These are phyloP conservation scores for Larimichthys polyactis DNA, from an alignment of 2,113 vertebrate genomes.

Conservation along the genomic window DNA sequence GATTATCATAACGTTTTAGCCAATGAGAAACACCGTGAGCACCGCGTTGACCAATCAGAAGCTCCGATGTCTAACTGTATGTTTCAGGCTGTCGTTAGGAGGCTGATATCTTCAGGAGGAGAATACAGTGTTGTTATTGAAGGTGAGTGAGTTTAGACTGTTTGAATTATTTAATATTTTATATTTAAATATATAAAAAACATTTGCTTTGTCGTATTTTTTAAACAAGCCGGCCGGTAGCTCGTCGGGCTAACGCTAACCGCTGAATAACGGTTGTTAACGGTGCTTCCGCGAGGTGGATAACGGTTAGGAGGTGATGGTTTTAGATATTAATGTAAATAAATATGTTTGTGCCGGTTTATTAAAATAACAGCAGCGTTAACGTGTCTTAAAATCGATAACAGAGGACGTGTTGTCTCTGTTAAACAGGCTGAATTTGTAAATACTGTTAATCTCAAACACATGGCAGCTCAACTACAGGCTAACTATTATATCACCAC, in stretches of 20 bases:
- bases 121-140: conserved; percentile 26
- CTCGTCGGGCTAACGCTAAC: conserved; percentile 12
- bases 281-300: conserved; percentile 25
- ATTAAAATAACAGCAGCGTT: background rate
- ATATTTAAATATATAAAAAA: background rate
- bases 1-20: conserved; percentile 14
- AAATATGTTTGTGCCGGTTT: background rate
- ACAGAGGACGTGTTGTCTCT: background rate
- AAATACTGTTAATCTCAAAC: conserved; percentile 13
- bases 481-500: background rate
- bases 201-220: background rate
- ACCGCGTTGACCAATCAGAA: conserved; percentile 69
- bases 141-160: conserved; percentile 64
- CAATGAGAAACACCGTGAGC: conserved; percentile 58
- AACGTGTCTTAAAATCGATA: background rate
- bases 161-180: background rate
- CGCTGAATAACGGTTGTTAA: conserved; percentile 42
- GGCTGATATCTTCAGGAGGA: conserved; percentile 10
- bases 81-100: conserved; percentile 44
- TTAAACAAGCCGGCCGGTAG: background rate
- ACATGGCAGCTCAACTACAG: conserved; percentile 10
- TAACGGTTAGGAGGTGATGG: conserved; percentile 1
- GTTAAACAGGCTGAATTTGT: background rate
- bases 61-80: background rate
- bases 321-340: background rate